Evolutionary conservation across 2,113 vertebrate species (phyloP).

Genomic region (Todiramphus chloris): DNA sequence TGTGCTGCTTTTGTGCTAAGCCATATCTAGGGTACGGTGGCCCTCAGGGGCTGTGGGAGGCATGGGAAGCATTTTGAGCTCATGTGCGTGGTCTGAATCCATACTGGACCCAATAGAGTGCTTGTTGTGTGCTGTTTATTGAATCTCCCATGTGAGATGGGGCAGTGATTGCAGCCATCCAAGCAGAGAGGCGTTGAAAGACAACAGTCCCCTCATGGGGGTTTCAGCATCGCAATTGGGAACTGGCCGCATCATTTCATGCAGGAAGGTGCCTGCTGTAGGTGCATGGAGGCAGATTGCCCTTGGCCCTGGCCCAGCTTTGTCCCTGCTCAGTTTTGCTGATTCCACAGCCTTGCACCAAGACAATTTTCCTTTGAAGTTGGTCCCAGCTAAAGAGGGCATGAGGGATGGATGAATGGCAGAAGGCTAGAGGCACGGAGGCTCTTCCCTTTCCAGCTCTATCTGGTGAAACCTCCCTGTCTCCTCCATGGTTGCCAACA

Average conservation of each 20-base stretch:
- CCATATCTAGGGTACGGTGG: background rate
- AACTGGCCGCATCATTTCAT: accelerated
- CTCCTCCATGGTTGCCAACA: background rate
- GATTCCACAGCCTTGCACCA: background rate
- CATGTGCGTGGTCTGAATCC: background rate
- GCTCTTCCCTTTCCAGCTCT: background rate
- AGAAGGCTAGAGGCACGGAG: background rate
- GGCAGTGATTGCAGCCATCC: background rate
- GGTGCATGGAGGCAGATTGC: background rate
- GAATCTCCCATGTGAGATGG: background rate
- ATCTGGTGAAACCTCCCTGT: background rate
- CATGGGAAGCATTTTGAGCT: background rate
- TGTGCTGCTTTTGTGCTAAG: background rate
- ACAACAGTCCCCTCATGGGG: accelerated
- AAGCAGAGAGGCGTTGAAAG: background rate
- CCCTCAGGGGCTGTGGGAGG: background rate
- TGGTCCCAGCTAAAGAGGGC: background rate
- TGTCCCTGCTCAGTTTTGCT: background rate
- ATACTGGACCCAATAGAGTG: background rate
- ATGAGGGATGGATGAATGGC: accelerated
- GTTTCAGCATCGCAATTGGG: background rate
- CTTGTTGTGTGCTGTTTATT: background rate
- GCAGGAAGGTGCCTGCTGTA: background rate
- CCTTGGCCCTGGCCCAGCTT: background rate
- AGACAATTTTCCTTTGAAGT: background rate